Base-by-base conservation (phyloP, 2,113 vertebrate genomes). In the Varanus komodoensis region DNA sequence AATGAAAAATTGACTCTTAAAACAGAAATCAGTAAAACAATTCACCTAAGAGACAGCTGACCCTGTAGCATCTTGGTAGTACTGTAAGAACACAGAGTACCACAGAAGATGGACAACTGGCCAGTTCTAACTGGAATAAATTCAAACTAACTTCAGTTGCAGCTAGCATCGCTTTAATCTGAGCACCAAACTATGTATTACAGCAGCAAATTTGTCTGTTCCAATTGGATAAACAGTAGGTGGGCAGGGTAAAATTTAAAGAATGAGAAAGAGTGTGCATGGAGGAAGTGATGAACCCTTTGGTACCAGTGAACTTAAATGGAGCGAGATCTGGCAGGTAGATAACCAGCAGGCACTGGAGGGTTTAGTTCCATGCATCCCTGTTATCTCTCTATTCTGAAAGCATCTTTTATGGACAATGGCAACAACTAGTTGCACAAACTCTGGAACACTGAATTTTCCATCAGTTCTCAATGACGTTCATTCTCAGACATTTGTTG, bases 381-480 rank as follows among this genome's bases (percentile, higher is more conserved):
- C 12, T 34, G 32, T 48, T 48, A 50, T 50, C 12, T 52, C 78
- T 80, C 78, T 80, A 29, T 19, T 87, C 68, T n/a, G 0, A 5
- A 25, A 44, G 89, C 44, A 54, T 64, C 44, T 71, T 90, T 81
- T 86, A 87, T 84, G 25, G 92, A 91, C 25, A 64, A 1, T 23
- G 8, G 3, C 32, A 32, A 34, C 87, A 92, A 57, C 29, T 84
- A 82, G 11, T 80, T 89, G 89, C 27, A 91, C 0, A 84, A 79
- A 38, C 0, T 0, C 0, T 0, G 44, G 82, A 34, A 50, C 44
- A 73, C 1, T 25, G 2, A 14, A 17, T 0, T 50, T 79, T 79
- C 29, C 29, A 32, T 8, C 34, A 83, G 38, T 19, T 82, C 29
- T 82, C 73, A 11, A 91, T 89, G 0, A 3, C 11, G 73, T 50